Base-by-base conservation (phyloP, 2,888 invertebrate genomes). In the Girardia tigrina region DNA sequence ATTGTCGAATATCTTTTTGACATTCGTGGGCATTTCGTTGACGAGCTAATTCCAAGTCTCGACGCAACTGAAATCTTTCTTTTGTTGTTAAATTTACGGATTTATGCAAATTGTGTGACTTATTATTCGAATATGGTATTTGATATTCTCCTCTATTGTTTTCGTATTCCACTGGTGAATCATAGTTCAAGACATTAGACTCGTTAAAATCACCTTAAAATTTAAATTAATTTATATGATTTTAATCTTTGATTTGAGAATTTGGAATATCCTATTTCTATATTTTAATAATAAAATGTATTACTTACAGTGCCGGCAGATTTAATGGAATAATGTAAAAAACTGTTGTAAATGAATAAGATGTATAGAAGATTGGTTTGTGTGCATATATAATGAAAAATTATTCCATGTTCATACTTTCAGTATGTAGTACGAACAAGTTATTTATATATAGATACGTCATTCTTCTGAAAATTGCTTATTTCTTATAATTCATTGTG, bases 31-130 rank as follows among this genome's bases (percentile, higher is more conserved):
- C 56, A 56, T 56, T 56, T 56, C 56, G n/a, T 16, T 56, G 56
- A 20, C 56, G 4, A 8, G 56, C 56, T 23, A 56, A 56, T 16
- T 56, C 56, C n/a, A 56, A 56, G n/a, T 56, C 56, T 56, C 56
- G 56, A 8, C 56, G 56, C 23, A 56, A 56, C n/a, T 56, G 4
- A 56, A 56, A n/a, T 56, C 56, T 56, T 56, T 56, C 56, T 56
- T n/a, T 4, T 20, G 56, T 23, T 20, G 56, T 56, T 23, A 56
- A 56, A n/a, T 56, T 56, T 12, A 56, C 56, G 23, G 56, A 23
- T 56, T 16, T 56, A 8, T 36, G 12, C 4, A 23, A 23, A 8
- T 6, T 8, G 4, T 56, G n/a, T 56, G 4, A 4, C n/a, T 56
- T 4, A 56, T 6, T 56, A 8, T 4, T 4, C n/a, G 6, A 8